Evolutionary conservation across 35 echinoderm and acorn worm species (phyloP), one percentile per base, ranked within the genome.

Genomic region (Anneissia japonica): DNA sequence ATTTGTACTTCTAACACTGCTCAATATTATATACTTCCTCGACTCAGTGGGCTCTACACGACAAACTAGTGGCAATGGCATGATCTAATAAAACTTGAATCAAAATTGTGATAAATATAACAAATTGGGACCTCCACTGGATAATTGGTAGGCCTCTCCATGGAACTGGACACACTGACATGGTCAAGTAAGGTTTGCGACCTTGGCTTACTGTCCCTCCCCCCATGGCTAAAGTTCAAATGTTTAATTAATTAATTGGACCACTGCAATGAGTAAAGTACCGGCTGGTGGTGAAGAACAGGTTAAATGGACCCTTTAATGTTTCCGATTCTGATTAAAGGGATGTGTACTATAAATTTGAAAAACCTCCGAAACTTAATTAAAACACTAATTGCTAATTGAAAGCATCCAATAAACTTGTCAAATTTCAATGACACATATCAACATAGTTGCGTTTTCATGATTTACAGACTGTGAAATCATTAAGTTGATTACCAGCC

Each of bases 201-300:
- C 51, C 51, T 64, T 64, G 51, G 26, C 51, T 64, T 26, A 23
- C 51, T 64, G 26, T 64, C 51, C 51, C 40, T 64, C 11, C 51
- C 51, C 51, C 51, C 51, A 64, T 64, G 51, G 51, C 51, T 64
- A 64, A 23, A 23, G 51, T 64, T 64, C 51, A 64, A 64, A 23
- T 64, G 51, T 64, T 64, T 64, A 64, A 64, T 64, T 64, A 64
- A 64, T 64, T 64, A 64, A 64, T 64, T 64, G 51, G 51, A 64
- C 51, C 51, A 64, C 51, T 64, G 7, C 21, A 64, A 19, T 26
- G 51, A 16, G 19, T 23, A 64, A 23, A 2, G 9, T 23, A 64
- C 11, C 26, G 51, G 51, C 26, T 64, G 51, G 51, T 64, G 40
- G 4, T 43, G 14, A 4, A 64, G 51, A 64, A 64, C 21, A 64